A percentile compares a stretch with the other conserved stretches of the same genome.
Conservation (phyloP, 1,140 invertebrate species). For the Aphelenchoides avenae region DNA sequence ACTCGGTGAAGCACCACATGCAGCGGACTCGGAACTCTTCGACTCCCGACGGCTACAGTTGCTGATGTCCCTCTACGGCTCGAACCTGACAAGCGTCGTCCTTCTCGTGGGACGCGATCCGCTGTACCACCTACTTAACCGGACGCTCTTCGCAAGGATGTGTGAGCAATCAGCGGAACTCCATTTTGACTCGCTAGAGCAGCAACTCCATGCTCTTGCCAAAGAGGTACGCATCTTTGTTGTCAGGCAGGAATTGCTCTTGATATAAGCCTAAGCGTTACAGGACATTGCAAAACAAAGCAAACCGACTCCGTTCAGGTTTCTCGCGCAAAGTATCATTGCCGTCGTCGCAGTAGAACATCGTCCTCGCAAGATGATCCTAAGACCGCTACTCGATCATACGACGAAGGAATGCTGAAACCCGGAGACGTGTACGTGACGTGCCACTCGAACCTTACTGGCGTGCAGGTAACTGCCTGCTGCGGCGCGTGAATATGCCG, state of each 20-base stretch:
- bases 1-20: constrained; percentile 3
- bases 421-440: constrained; percentile 90
- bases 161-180: constrained; percentile 71
- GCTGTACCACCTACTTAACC: constrained; percentile 70
- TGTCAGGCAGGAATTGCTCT: no score
- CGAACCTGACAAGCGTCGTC: constrained; percentile 62
- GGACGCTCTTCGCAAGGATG: constrained; percentile 66
- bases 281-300: no score
- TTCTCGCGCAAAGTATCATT: no score
- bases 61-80: constrained; percentile 41
- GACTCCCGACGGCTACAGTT: constrained; percentile 39
- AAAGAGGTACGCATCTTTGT: constrained; percentile 27
- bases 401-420: constrained; percentile 63
- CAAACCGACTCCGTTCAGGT: no score
- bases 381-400: no score
- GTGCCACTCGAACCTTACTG: constrained; percentile 80
- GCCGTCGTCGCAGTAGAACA: no score
- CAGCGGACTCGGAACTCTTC: constrained; percentile 17
- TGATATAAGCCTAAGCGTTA: no score
- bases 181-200: constrained; percentile 79
- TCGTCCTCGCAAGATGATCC: no score
- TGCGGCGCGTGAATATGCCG: no score
- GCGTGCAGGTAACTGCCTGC: constrained; percentile 65
- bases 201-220: constrained; percentile 69
- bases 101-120: constrained; percentile 75